Conservation (phyloP, 2,888 invertebrate species). For the Cantharis rufa region DNA sequence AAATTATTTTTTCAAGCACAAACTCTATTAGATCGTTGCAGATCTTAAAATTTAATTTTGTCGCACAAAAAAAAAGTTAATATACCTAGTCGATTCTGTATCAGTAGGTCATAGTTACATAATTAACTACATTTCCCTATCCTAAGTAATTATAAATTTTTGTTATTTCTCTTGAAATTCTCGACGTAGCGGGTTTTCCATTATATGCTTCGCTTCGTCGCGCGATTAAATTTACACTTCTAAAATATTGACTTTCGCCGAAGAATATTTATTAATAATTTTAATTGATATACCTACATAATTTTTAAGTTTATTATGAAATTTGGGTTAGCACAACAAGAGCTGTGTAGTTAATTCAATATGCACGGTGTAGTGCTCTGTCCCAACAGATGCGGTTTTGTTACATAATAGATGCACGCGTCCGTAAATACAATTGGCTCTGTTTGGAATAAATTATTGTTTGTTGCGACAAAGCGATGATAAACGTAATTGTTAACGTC, state of each 20-base stretch:
- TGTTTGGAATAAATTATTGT: constrained; percentile 1
- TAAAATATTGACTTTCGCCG: background rate
- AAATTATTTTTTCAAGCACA: background rate
- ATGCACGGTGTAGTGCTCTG: constrained; percentile 7
- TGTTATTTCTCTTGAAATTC: background rate
- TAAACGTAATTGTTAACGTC: background rate
- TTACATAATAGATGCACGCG: constrained; percentile 17
- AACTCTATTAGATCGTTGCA: background rate
- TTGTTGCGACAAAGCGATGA: background rate
- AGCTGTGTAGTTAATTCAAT: constrained; percentile 12
- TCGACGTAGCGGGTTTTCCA: background rate
- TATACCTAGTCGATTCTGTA: background rate
- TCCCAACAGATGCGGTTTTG: constrained; percentile 16
- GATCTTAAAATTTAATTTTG: background rate
- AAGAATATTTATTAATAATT: background rate
- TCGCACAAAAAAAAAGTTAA: background rate
- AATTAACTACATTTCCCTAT: background rate
- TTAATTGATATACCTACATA: background rate
- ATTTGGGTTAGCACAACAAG: background rate
- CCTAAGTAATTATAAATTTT: background rate
- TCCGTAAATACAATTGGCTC: constrained; percentile 9
- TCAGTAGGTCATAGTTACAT: background rate
- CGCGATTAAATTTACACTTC: background rate
- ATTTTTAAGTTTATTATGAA: background rate
- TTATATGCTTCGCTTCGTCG: background rate